Evolutionary conservation across 1,140 invertebrate species (phyloP).

Genomic region (honey bee (Apis mellifera)): Amel_HAv3.1 CM009932.2:12259001-12259500

Average conservation of each 20-base stretch:
- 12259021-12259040: too few species aligned
- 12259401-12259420: slow-evolving; percentile 34
- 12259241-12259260: not conserved
- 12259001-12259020: too few species aligned
- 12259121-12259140: too few species aligned
- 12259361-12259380: not conserved
- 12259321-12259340: not conserved
- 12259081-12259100: too few species aligned
- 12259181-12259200: not conserved
- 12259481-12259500: slow-evolving; percentile 47
- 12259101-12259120: too few species aligned
- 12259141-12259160: not conserved
- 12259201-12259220: too few species aligned
- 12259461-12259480: slow-evolving; percentile 7
- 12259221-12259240: too few species aligned
- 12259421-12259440: slow-evolving; percentile 19
- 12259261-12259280: not conserved
- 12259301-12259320: not conserved
- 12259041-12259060: too few species aligned
- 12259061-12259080: too few species aligned
- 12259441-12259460: not conserved
- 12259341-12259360: not conserved
- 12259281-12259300: not conserved
- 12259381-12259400: slow-evolving; percentile 21
- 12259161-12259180: not conserved